These are phyloP conservation scores for Andrena bucephala DNA, from an alignment of 2,888 invertebrate species.

Conservation along the genomic window DNA sequence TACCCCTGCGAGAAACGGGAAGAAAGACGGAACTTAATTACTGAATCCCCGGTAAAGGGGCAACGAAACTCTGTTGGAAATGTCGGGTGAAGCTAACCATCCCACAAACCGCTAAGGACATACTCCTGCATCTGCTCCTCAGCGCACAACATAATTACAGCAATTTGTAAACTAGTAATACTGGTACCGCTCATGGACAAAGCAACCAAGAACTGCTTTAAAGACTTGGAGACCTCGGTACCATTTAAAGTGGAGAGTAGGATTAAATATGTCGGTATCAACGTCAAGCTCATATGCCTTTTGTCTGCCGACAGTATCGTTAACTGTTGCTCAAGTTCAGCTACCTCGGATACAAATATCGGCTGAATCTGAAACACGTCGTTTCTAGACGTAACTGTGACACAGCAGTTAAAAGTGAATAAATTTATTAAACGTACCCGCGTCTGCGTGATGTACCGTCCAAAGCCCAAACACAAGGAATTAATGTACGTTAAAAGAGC, in stretches of 20 bases:
- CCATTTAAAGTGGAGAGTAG: conserved; percentile 86
- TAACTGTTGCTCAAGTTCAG: conserved; percentile 88
- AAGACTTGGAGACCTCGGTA: conserved; percentile 86
- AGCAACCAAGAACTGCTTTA: conserved; percentile 87
- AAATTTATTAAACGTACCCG: conserved; percentile 78
- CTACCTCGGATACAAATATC: conserved; percentile 87
- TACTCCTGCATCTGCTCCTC: conserved; percentile 86
- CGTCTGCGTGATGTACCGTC: conserved; percentile 87
- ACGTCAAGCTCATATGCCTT: conserved; percentile 86
- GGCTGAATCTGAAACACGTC: conserved; percentile 85
- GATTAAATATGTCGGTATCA: conserved; percentile 88
- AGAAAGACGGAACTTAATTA: conserved; percentile 17
- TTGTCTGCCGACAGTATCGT: conserved; percentile 86
- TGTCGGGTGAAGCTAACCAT: conserved; percentile 85
- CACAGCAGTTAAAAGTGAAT: neutral
- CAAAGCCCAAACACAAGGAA: conserved; percentile 89
- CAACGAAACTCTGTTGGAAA: conserved; percentile 10
- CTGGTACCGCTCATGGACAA: conserved; percentile 86
- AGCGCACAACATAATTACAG: conserved; percentile 86
- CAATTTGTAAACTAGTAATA: conserved; percentile 86
- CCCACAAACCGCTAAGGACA: conserved; percentile 89
- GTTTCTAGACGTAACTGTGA: neutral
- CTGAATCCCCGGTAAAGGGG: conserved; percentile 20
- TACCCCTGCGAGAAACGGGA: conserved; percentile 85
- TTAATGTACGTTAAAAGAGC: conserved; percentile 87